A percentile compares a stretch with the other conserved stretches of the same genome.
Evolutionary conservation across 2,888 invertebrate genomes (phyloP).

Genomic region (Dryadula phaetusa): DNA sequence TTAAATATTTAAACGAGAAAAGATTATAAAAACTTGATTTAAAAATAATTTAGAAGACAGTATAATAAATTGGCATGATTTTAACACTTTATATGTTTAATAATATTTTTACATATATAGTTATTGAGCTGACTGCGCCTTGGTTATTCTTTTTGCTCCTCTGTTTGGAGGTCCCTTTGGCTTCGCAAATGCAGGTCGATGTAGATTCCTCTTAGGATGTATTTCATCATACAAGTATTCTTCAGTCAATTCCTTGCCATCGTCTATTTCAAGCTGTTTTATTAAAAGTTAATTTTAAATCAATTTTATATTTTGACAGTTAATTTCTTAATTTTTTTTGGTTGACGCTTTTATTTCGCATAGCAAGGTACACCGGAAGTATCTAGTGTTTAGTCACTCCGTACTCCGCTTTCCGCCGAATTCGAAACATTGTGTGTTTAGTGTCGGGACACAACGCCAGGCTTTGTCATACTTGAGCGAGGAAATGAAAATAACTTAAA

Average conservation of each 20-base stretch:
- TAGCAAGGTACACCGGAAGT: too few relatives aligned
- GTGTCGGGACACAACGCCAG: too few relatives aligned
- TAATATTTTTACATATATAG: not conserved
- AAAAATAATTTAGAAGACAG: slow-evolving; percentile 19
- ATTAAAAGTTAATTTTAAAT: too few relatives aligned
- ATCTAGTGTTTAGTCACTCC: too few relatives aligned
- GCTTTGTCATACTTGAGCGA: too few relatives aligned
- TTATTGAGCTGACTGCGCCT: slow-evolving; percentile 82
- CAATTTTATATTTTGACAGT: too few relatives aligned
- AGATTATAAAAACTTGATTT: slow-evolving; percentile 14
- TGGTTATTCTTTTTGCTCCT: slow-evolving; percentile 95
- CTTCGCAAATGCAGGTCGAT: slow-evolving; percentile 96
- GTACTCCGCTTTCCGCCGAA: too few relatives aligned
- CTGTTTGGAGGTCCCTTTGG: slow-evolving; percentile 98
- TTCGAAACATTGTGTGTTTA: too few relatives aligned
- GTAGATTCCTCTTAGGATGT: slow-evolving; percentile 95
- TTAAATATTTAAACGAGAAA: slow-evolving; percentile 7
- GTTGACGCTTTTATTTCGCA: too few relatives aligned
- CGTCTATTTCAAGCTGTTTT: slow-evolving; percentile 94
- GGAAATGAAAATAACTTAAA: too few relatives aligned
- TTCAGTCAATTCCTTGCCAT: slow-evolving; percentile 94
- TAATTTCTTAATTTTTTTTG: too few relatives aligned
- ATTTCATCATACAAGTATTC: slow-evolving; percentile 96
- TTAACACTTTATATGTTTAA: not conserved
- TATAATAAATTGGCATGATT: slow-evolving; percentile 19